Conservation (phyloP, 1,140 invertebrate genomes). For the Diachasmimorpha longicaudata region DNA sequence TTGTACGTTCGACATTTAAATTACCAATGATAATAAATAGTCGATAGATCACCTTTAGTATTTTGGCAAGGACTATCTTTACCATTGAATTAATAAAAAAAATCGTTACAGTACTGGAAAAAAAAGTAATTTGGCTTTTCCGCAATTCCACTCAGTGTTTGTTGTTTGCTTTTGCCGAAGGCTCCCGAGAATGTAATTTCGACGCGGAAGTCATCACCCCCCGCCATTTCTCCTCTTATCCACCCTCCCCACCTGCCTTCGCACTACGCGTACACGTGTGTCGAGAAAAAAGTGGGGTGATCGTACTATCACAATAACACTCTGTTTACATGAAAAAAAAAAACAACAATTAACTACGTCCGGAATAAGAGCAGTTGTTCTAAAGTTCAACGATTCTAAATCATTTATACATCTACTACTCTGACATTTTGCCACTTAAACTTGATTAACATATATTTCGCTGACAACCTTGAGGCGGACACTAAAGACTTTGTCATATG, state of each 20-base stretch:
- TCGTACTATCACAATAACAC: background rate
- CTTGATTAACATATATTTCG: background rate
- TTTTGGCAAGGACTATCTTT: background rate
- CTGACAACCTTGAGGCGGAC: background rate
- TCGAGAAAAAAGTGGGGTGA: background rate
- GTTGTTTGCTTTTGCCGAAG: background rate
- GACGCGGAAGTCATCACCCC: background rate
- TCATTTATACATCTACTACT: background rate
- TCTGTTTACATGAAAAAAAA: slow-evolving; percentile 1
- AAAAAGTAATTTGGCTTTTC: background rate
- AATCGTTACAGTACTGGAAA: background rate
- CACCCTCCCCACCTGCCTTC: background rate
- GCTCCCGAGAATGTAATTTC: background rate
- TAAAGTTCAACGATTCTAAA: background rate
- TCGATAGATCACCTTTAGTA: background rate
- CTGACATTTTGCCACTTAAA: background rate
- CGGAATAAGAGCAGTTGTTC: background rate
- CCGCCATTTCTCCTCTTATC: background rate
- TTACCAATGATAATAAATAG: background rate
- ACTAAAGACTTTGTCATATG: background rate
- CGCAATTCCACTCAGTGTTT: background rate
- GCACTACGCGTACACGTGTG: background rate
- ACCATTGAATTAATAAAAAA: background rate
- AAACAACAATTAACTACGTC: background rate
- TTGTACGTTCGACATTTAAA: background rate